phyloP scores from a whole-genome alignment of 2,113 vertebrate genomes.

The Carettochelys insculpta region DNA sequence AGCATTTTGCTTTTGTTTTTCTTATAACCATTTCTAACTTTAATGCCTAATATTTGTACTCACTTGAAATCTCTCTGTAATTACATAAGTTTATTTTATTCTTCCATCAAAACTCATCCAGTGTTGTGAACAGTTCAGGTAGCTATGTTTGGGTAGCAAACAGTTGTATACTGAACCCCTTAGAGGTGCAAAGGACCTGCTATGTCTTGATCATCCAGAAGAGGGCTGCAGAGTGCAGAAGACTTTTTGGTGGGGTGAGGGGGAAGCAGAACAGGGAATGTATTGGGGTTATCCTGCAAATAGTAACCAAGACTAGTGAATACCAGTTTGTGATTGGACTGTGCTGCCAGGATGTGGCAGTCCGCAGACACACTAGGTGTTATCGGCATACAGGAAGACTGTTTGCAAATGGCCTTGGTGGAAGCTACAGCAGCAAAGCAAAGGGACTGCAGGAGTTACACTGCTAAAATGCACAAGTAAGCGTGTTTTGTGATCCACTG shows the following conservation, averaged over 20 bases:
- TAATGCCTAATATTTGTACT: not conserved
- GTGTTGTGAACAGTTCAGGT: not conserved
- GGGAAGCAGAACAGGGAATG: not conserved
- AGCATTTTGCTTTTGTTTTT: not conserved
- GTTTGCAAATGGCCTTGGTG: not conserved
- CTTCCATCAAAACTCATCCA: not conserved
- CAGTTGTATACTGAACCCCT: not conserved
- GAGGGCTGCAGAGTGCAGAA: not conserved
- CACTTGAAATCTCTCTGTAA: not conserved
- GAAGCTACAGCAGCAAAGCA: not conserved
- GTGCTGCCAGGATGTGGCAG: too few species aligned
- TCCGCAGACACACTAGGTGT: not conserved
- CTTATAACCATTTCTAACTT: not conserved
- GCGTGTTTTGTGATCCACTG: not conserved
- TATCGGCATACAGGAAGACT: not conserved
- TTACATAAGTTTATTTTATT: not conserved
- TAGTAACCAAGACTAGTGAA: not conserved
- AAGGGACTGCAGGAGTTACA: not conserved
- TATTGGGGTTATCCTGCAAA: not conserved
- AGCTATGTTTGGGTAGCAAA: not conserved
- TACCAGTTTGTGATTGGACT: not conserved
- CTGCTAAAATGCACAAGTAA: not conserved
- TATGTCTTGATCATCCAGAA: not conserved
- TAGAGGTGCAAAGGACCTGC: not conserved
- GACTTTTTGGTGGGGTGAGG: not conserved